Percentiles rank a stretch among this genome's conserved stretches.
phyloP scores from a whole-genome alignment of 2,888 invertebrate species.

The Monochamus alternatus region DNA sequence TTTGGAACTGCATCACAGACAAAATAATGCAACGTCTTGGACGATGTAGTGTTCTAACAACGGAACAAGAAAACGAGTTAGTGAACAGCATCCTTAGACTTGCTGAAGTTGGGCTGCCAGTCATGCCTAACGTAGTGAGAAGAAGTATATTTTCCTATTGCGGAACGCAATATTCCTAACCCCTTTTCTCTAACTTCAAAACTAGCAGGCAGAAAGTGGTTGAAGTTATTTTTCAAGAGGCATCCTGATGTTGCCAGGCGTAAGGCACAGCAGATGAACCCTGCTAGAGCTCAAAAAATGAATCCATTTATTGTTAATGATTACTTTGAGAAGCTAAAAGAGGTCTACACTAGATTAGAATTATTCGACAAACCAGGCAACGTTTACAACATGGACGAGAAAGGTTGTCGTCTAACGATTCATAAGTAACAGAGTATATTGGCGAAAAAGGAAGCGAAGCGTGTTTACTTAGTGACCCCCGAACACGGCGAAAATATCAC shows the following conservation, averaged over 20 bases:
- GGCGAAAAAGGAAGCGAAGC: slow-evolving; percentile 57
- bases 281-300: slow-evolving; percentile 58
- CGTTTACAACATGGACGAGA: slow-evolving; percentile 61
- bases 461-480: slow-evolving; percentile 57
- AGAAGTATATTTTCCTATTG: slow-evolving; percentile 18
- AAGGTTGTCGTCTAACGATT: slow-evolving; percentile 57
- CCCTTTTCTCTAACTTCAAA: slow-evolving; percentile 42
- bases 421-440: slow-evolving; percentile 59
- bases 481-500: slow-evolving; percentile 65
- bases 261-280: slow-evolving; percentile 58
- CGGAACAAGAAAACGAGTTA: slow-evolving; percentile 46
- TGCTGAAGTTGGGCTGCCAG: slow-evolving; percentile 44
- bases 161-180: slow-evolving; percentile 35
- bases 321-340: slow-evolving; percentile 54
- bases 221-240: slow-evolving; percentile 49
- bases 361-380: slow-evolving; percentile 53
- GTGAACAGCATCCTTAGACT: slow-evolving; percentile 42
- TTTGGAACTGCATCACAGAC: slow-evolving; percentile 11
- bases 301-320: slow-evolving; percentile 54
- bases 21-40: slow-evolving; percentile 34
- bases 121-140: slow-evolving; percentile 42
- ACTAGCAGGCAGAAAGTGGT: slow-evolving; percentile 52
- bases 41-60: slow-evolving; percentile 29
- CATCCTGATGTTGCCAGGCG: slow-evolving; percentile 54
- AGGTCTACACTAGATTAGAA: slow-evolving; percentile 49